Percentiles rank a stretch among this genome's conserved stretches.
phyloP scores from a whole-genome alignment of 2,113 vertebrate genomes.

The Blennius ocellaris region DNA sequence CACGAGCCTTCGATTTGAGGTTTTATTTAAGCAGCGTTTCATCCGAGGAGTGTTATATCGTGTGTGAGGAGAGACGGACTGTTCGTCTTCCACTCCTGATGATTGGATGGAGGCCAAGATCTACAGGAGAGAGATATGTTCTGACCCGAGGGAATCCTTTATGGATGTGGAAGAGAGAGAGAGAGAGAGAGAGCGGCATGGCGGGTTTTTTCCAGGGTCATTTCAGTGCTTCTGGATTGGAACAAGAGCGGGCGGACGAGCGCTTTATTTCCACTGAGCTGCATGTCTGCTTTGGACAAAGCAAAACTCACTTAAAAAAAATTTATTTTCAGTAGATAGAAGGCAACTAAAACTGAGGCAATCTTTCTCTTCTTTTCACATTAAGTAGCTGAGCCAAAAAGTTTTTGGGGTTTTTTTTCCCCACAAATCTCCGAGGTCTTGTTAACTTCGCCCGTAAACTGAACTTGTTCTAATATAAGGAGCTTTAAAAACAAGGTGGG shows the following conservation, averaged over 20 bases:
- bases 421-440: conserved; percentile 1
- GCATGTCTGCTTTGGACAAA: neutral
- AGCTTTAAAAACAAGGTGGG: neutral
- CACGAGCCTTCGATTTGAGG: neutral
- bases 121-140: conserved; percentile 35
- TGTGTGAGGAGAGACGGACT: conserved; percentile 21
- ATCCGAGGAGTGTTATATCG: neutral
- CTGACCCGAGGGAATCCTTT: conserved; percentile 38
- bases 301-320: neutral
- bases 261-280: conserved; percentile 28
- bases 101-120: conserved; percentile 57
- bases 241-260: conserved; percentile 25
- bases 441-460: conserved; percentile 5
- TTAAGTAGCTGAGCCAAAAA: neutral
- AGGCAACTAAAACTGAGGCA: neutral
- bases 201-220: conserved; percentile 21
- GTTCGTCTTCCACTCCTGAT: conserved; percentile 18
- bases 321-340: neutral
- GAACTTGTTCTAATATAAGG: conserved; percentile 12
- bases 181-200: conserved; percentile 25
- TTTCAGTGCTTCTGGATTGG: conserved; percentile 18
- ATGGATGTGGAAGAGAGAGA: conserved; percentile 22
- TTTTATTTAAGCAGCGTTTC: too few species aligned
- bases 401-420: neutral
- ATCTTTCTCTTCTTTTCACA: neutral